Conservation (phyloP, 30 jellyfish, hydroid and myxozoan species). For the Turritopsis dohrnii region DNA sequence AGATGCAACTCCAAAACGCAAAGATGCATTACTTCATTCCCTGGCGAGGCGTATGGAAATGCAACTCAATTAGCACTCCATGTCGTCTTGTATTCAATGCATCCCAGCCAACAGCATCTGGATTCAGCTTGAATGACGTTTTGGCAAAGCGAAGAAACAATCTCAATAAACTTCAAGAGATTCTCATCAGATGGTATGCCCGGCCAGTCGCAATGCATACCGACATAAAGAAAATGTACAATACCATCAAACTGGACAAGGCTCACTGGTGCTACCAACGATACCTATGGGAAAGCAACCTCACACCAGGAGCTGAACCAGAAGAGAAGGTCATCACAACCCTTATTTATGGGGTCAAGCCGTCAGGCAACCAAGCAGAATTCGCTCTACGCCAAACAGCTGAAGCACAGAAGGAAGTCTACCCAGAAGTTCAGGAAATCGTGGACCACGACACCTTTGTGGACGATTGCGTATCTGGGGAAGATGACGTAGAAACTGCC, state of each 20-base stretch:
- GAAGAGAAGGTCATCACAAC: no score
- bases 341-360: no score
- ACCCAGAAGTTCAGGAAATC: no score
- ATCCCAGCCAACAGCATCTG: constrained; percentile 3
- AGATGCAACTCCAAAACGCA: constrained; percentile 2
- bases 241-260: background rate
- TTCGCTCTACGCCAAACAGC: no score
- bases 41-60: constrained; percentile 1
- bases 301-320: constrained; percentile 15
- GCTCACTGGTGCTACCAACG: constrained; percentile 25
- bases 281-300: constrained; percentile 24
- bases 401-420: no score
- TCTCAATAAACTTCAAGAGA: background rate
- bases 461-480: no score
- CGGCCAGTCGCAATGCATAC: constrained; percentile 12
- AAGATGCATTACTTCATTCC: constrained; percentile 10
- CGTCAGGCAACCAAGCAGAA: no score
- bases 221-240: constrained; percentile 27
- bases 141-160: constrained; percentile 10
- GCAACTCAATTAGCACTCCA: background rate
- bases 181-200: background rate
- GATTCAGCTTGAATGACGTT: constrained; percentile 10
- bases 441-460: no score
- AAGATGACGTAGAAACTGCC: no score
- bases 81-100: constrained; percentile 9